Base-by-base conservation (phyloP, 1,140 invertebrate species). In the Trachymyrmex septentrionalis region DNA sequence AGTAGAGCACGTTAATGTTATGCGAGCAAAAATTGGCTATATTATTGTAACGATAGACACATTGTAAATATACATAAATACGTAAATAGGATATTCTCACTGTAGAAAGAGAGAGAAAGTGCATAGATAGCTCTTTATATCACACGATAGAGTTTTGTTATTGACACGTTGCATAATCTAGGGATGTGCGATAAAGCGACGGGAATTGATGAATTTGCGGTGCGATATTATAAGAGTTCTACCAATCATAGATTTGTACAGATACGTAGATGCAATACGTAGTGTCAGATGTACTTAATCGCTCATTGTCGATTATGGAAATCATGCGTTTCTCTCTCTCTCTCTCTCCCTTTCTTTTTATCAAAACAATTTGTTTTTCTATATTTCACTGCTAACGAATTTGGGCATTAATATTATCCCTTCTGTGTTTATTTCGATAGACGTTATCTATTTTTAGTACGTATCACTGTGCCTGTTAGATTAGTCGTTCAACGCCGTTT, bases 281-380 rank as follows among this genome's bases (percentile, higher is more conserved):
- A 16, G 67, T 12, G 80, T 57, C 30, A n/a, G 71, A 67, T 64
- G 88, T 90, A 90, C 87, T 90, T 90, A 90, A 80, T 10, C n/a
- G 44, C 14, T 44, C 30, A n/a, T 19, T 9, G 50, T 38, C 21
- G 10, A 69, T 30, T 53, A 12, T 55, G n/a, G 0, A 80, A 69
- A 24, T 10, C 19, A 19, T 30, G 16, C 19, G 61, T 67, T 50
- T 1, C 21, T 59, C 3, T 44, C 14, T 38, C 1, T 9, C 5
- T n/a, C 16, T n/a, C 24, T 53, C 21, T 38, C 14, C 21, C 53
- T 38, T 6, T 30, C 16, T 53, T 72, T 14, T 24, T 61, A 44
- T 44, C 38, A 10, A 78, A 21, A 27, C 10, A 7, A 80, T 6
- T 80, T 67, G 19, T 66, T 24, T 19, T 34, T 78, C 44, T 5